Conservation (phyloP, 2,888 invertebrate genomes). For the Ryuthela nishihirai region DNA sequence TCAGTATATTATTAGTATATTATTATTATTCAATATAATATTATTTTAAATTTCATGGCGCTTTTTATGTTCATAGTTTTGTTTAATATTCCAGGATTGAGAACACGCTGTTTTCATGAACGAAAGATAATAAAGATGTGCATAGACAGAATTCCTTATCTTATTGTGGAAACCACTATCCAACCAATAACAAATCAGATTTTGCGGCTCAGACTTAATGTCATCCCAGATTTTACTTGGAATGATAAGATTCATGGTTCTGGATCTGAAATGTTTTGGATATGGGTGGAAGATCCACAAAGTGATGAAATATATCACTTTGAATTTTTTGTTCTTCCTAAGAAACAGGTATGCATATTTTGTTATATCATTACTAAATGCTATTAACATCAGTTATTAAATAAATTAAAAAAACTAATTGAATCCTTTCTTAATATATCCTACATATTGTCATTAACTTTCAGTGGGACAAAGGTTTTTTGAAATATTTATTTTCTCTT, state of each 20-base stretch:
- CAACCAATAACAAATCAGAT: conserved; percentile 96
- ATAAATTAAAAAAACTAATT: too few relatives aligned
- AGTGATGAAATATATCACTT: conserved; percentile 93
- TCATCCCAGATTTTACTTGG: conserved; percentile 75
- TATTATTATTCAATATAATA: too few relatives aligned
- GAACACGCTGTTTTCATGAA: conserved; percentile 71
- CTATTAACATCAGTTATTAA: too few relatives aligned
- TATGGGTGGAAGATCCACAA: conserved; percentile 97
- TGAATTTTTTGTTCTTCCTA: conserved; percentile 80
- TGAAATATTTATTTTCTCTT: too few relatives aligned
- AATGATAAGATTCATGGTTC: conserved; percentile 85
- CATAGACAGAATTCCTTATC: conserved; percentile 75
- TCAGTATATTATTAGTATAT: too few relatives aligned
- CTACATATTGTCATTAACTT: too few relatives aligned
- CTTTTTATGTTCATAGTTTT: not conserved
- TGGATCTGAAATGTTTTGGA: conserved; percentile 86
- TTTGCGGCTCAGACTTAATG: conserved; percentile 71
- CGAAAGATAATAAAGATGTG: conserved; percentile 74
- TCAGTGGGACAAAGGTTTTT: too few relatives aligned
- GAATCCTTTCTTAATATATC: too few relatives aligned
- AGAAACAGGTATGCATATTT: conserved; percentile 63
- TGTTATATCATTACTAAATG: too few relatives aligned
- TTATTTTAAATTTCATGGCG: not conserved
- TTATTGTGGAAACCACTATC: conserved; percentile 76
- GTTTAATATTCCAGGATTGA: conserved; percentile 55